A percentile compares a stretch with the other conserved stretches of the same genome.
These are phyloP conservation scores for Cyanoderma ruficeps DNA, from an alignment of 2,113 vertebrate genomes.

Conservation along the genomic window DNA sequence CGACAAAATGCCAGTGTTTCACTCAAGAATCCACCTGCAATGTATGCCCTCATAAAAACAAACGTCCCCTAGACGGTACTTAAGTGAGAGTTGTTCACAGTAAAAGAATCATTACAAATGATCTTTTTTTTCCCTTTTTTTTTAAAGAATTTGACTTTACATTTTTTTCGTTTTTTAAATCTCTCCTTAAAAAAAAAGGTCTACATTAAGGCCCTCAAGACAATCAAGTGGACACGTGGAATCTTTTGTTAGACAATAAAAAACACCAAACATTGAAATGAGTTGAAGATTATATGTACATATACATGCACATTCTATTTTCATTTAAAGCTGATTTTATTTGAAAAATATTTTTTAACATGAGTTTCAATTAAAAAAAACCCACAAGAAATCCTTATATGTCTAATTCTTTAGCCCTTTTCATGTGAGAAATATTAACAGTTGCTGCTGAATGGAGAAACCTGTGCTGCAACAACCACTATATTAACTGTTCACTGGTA, in stretches of 20 bases:
- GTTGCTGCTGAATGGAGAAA: background rate
- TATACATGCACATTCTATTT: background rate
- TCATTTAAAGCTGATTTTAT: background rate
- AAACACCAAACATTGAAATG: background rate
- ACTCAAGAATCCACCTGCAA: background rate
- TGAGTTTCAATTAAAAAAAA: background rate
- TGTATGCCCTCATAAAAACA: background rate
- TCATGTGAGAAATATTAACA: background rate
- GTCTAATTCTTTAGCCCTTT: background rate
- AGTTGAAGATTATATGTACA: background rate
- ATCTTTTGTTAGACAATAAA: background rate
- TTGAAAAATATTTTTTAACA: background rate
- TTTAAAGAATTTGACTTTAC: background rate
- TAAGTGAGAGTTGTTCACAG: background rate
- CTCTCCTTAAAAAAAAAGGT: background rate
- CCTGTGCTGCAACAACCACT: background rate
- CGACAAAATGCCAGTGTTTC: background rate
- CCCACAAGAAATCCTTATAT: background rate
- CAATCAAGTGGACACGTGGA: background rate
- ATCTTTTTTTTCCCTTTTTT: background rate
- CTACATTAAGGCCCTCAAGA: background rate
- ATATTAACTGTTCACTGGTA: background rate
- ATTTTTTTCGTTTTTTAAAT: background rate
- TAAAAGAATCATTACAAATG: background rate
- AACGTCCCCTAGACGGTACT: background rate